Evolutionary conservation across 2,888 invertebrate species (phyloP).

Genomic region (Lycia hirtaria): DNA sequence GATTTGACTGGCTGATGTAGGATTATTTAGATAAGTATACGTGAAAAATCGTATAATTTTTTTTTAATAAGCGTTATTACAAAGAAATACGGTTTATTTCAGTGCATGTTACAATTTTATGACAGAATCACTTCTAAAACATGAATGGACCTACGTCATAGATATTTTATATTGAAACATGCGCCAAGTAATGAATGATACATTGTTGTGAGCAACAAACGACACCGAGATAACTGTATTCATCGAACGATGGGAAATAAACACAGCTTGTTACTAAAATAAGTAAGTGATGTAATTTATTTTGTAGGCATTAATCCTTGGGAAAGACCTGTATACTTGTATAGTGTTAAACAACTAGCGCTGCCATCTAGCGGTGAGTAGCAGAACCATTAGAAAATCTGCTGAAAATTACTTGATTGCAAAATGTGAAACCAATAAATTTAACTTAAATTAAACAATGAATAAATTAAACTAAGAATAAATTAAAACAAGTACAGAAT

Average conservation of each 20-base stretch:
- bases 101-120: not conserved
- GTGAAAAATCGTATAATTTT: too few species aligned
- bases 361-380: constrained; percentile 30
- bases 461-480: not conserved
- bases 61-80: too few species aligned
- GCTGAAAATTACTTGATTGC: too few species aligned
- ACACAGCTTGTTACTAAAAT: constrained; percentile 4
- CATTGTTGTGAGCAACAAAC: not conserved
- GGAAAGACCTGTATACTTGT: not conserved
- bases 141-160: constrained; percentile 33
- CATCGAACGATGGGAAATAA: not conserved
- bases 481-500: not conserved
- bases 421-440: not conserved
- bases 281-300: constrained; percentile 11
- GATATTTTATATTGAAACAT: constrained; percentile 17
- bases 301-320: not conserved
- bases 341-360: not conserved
- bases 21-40: too few species aligned
- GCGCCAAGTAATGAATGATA: not conserved
- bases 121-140: not conserved
- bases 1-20: too few species aligned
- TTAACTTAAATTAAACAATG: not conserved
- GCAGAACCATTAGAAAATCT: not conserved
- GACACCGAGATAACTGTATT: not conserved
- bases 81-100: not conserved